Conservation (phyloP, 2,113 vertebrate species). For the Atrichornis clamosus region DNA sequence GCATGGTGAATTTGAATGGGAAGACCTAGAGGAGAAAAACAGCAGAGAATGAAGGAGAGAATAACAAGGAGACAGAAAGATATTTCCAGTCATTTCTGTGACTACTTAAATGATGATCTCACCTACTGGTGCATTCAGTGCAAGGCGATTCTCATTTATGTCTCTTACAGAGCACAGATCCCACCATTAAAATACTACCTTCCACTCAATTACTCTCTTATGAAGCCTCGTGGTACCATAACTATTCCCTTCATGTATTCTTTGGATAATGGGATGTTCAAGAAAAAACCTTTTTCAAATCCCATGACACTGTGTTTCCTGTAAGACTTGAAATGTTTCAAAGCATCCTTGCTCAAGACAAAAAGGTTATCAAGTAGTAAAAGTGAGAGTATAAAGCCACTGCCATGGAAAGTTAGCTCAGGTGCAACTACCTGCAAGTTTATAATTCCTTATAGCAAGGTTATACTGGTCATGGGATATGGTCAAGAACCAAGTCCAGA, state of each 20-base stretch:
- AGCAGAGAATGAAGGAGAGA: neutral
- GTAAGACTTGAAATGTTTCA: neutral
- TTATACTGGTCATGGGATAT: neutral
- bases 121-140: neutral
- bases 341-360: neutral
- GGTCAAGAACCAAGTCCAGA: neutral
- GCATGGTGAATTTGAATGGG: slow-evolving; percentile 10
- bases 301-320: neutral
- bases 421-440: neutral
- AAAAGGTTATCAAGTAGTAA: neutral
- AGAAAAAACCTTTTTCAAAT: neutral
- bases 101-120: neutral
- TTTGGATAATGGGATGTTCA: neutral
- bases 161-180: neutral
- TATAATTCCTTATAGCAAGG: neutral
- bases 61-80: neutral
- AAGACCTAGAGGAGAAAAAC: neutral
- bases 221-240: neutral
- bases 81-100: neutral
- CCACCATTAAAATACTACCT: neutral
- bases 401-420: neutral
- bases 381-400: neutral
- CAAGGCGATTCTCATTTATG: neutral
- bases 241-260: neutral
- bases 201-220: neutral